These are phyloP conservation scores for Strigamia transsilvanica DNA, from an alignment of 2,888 invertebrate species.

Conservation along the genomic window DNA sequence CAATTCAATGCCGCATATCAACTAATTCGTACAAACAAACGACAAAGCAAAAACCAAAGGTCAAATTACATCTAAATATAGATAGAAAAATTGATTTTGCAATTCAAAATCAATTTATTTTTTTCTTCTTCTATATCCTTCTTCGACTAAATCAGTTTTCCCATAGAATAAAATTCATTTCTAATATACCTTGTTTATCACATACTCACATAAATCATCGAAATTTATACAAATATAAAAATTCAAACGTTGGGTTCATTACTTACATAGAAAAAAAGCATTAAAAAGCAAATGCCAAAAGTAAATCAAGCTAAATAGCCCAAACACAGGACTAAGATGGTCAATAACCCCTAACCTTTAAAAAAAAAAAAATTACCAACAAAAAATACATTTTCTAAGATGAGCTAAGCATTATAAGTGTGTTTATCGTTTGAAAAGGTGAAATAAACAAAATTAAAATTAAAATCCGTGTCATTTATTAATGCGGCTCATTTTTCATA, in stretches of 20 bases:
- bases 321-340: background rate
- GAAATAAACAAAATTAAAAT: background rate
- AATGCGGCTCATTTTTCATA: background rate
- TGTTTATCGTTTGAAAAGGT: background rate
- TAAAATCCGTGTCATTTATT: background rate
- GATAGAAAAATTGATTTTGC: no score
- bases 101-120: no score
- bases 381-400: background rate
- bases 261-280: background rate
- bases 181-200: no score
- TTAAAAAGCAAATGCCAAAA: background rate
- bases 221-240: background rate
- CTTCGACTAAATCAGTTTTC: no score
- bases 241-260: slow-evolving; percentile 10
- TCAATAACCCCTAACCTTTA: background rate
- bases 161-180: no score
- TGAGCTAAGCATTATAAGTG: background rate
- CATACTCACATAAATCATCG: no score
- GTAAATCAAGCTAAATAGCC: slow-evolving; percentile 6
- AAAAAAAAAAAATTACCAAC: background rate
- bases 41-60: no score
- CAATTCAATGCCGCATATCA: no score
- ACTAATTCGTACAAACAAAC: no score
- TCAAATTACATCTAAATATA: no score
- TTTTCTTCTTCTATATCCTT: no score